Evolutionary conservation across 2,888 invertebrate species (phyloP).

Genomic region (Drosophila subquinaria): DNA sequence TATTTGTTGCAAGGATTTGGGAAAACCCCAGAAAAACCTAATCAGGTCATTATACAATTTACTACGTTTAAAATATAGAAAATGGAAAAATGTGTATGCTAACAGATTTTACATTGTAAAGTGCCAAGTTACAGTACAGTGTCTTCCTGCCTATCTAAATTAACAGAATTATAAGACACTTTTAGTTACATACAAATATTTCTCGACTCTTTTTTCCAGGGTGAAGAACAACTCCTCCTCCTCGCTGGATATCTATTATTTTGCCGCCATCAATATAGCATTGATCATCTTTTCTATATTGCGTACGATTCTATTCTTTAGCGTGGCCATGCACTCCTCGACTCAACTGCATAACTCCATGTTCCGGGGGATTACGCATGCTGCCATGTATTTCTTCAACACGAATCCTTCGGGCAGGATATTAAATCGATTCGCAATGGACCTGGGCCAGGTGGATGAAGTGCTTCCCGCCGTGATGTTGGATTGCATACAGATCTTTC

Average conservation of each 20-base stretch:
- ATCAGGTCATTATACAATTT: too few relatives aligned
- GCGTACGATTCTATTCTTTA: conserved; percentile 86
- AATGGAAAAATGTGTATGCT: too few relatives aligned
- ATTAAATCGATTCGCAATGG: conserved; percentile 95
- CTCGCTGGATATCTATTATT: conserved; percentile 85
- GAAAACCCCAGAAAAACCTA: too few relatives aligned
- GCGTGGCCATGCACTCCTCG: conserved; percentile 90
- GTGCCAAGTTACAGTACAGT: too few relatives aligned
- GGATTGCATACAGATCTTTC: conserved; percentile 89
- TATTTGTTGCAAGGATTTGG: too few relatives aligned
- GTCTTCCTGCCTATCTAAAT: background rate
- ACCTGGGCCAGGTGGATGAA: conserved; percentile 89
- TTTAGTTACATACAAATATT: background rate
- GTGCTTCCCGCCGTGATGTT: conserved; percentile 85
- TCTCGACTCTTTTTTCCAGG: conserved; percentile 53
- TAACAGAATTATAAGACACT: background rate
- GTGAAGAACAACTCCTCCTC: conserved; percentile 74
- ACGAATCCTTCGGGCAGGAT: conserved; percentile 93
- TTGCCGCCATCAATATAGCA: conserved; percentile 85
- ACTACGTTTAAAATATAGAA: too few relatives aligned
- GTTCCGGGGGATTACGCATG: conserved; percentile 92
- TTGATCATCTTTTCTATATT: conserved; percentile 83
- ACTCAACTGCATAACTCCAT: conserved; percentile 92
- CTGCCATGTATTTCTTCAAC: conserved; percentile 95
- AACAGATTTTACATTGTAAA: too few relatives aligned